Evolutionary conservation across 2,888 invertebrate species (phyloP), one percentile per base, ranked within the genome.

Genomic region (Pharmacophagus antenor): DNA sequence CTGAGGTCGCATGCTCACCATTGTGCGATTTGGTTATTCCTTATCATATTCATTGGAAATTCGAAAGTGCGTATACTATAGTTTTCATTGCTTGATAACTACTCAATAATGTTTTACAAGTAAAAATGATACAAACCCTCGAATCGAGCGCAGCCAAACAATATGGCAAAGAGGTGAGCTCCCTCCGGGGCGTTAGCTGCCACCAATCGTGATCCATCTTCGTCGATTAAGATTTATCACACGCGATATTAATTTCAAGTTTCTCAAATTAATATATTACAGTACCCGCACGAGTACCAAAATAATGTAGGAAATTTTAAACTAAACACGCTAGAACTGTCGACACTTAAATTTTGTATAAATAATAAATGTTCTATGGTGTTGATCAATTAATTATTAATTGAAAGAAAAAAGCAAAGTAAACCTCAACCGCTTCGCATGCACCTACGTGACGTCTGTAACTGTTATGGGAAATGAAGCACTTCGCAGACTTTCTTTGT

Each of bases 81-180:
- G 12, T 31, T 2, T 31, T 15, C 12, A 31, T 15, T 31, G 4
- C 2, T 31, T 31, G 3, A 27, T 27, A 2, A 2, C 2, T 15
- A 10, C 31, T 25, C 3, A 2, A 27, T 10, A 27, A 10, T 27
- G 10, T 7, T 27, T 27, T 27, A 27, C 8, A 37, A 37, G n/a
- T 37, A 5, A 44, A 6, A 20, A 22, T n/a, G 18, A n/a, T 58
- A 84, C 86, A 67, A 83, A 93, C 93, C 93, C 92, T 77, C 68
- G 93, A 93, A 70, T 93, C 93, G 57, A 85, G 68, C 46, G 93
- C 89, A 2, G 92, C 91, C 64, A 93, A 82, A 69, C 92, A 88
- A 64, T 93, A 93, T 0, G 93, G 92, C 41, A 93, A 77, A 15
- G 82, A 68, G 66, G 66, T 80, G 56, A 82, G 65, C 46, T 85